Base-by-base conservation (phyloP, 2,888 invertebrate genomes). In the Harmothoe impar region DNA sequence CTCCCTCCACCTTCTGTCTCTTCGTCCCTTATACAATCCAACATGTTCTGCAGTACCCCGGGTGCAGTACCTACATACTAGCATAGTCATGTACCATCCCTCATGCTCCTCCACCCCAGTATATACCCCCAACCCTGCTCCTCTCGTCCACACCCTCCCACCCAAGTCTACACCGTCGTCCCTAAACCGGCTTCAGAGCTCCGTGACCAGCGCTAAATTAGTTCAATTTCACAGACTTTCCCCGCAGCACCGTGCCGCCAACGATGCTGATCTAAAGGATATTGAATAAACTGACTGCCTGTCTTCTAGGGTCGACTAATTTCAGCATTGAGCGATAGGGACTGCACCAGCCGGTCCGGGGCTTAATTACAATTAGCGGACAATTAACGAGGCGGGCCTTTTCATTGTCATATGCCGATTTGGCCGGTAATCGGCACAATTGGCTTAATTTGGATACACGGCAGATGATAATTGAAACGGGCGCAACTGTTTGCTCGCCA, bases 311-410 rank as follows among this genome's bases (percentile, higher is more conserved):
- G 43, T 23, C 62, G 89, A 89, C 89, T 89, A 89, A 89, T 89
- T 89, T 35, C 43, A 62, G 84, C 29, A 84, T 84, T 84, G 43
- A 84, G n/a, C 84, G 84, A 23, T 84, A 84, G 84, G 84, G 43
- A 84, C 84, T 84, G 84, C 84, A 84, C 84, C 35, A 25, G 84
- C 84, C 20, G 84, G 43, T 29, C n/a, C 23, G 25, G 12, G 43
- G n/a, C 90, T 90, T 78, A 35, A 52, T 90, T 56, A 90, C 56
- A 90, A 90, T 90, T 84, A 90, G 77, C 84, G 84, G 51, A 89
- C 84, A 81, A 90, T 90, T 90, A 90, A 90, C 17, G 90, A 90
- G 52, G 33, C 62, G 62, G 33, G 33, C 33, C 90, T 56, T 90
- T 62, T 62, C 84, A 84, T 68, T 54, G 90, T 81, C 56, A 84